phyloP scores from a whole-genome alignment of 2,113 vertebrate genomes.

The Prietella phreatophila region DNA sequence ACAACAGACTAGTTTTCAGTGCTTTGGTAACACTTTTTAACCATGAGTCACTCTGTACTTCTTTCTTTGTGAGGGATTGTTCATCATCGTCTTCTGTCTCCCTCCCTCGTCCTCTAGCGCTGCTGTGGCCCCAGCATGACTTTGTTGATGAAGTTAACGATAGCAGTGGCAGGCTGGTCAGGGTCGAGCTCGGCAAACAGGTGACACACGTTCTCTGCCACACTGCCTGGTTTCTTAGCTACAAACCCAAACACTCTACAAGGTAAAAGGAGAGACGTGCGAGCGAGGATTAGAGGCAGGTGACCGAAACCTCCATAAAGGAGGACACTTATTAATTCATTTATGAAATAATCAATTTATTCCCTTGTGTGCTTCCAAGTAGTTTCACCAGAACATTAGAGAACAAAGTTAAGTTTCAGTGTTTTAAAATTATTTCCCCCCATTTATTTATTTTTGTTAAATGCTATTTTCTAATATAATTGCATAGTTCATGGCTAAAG shows the following conservation, averaged over 20 bases:
- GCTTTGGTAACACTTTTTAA: background rate
- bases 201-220: constrained; percentile 88
- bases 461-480: background rate
- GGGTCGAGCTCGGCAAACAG: constrained; percentile 90
- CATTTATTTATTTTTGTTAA: background rate
- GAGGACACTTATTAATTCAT: background rate
- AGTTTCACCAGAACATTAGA: background rate
- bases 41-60: background rate
- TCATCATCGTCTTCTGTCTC: background rate
- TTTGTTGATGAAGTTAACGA: constrained; percentile 92
- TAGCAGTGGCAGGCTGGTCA: constrained; percentile 86
- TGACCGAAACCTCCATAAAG: background rate
- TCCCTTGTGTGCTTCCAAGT: background rate
- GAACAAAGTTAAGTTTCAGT: background rate
- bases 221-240: constrained; percentile 85
- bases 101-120: constrained; percentile 58
- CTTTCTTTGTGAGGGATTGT: background rate
- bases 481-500: background rate
- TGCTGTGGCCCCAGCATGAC: constrained; percentile 82
- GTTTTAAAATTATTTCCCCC: background rate
- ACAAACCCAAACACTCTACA: constrained; percentile 89
- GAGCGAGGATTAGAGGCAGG: background rate
- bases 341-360: background rate
- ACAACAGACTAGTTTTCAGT: background rate
- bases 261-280: background rate